A percentile compares a stretch with the other conserved stretches of the same genome.
Evolutionary conservation across 2,888 invertebrate species (phyloP).

Genomic region (Chloroclystis v-ata): DNA sequence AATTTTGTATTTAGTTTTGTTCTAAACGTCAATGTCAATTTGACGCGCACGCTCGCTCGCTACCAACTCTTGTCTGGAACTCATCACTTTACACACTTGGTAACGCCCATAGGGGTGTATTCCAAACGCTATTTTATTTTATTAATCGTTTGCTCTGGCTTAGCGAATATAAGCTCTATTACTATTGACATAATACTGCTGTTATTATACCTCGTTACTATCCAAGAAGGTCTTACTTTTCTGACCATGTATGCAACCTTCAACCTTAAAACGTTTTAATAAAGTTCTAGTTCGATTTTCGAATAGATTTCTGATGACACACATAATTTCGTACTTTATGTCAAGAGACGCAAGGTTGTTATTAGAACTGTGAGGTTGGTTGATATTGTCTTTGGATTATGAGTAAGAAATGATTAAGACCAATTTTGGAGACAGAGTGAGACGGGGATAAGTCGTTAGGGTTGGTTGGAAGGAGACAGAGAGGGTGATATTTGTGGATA

Average conservation of each 20-base stretch:
- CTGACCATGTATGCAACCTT: conserved; percentile 3
- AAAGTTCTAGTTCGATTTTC: conserved; percentile 9
- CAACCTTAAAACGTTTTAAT: conserved; percentile 5
- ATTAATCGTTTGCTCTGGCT: conserved; percentile 53
- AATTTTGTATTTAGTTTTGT: too few relatives aligned
- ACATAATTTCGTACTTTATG: conserved; percentile 27
- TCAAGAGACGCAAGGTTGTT: neutral
- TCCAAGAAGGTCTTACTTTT: conserved; percentile 27
- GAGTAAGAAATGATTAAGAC: conserved; percentile 49
- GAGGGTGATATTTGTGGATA: conserved; percentile 51
- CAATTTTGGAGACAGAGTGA: conserved; percentile 45
- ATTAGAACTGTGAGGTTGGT: neutral
- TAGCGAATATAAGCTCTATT: conserved; percentile 68
- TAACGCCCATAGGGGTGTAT: conserved; percentile 75
- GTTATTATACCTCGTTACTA: conserved; percentile 39
- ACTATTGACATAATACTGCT: conserved; percentile 49
- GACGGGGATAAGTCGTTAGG: conserved; percentile 25
- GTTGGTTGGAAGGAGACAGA: conserved; percentile 32
- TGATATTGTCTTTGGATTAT: conserved; percentile 27
- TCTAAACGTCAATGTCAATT: conserved; percentile 15
- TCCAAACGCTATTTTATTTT: conserved; percentile 60
- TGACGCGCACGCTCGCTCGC: conserved; percentile 45
- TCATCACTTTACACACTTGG: conserved; percentile 40
- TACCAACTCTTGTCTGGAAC: conserved; percentile 47
- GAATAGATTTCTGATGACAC: neutral